These are phyloP conservation scores for Acipenser oxyrinchus DNA, from an alignment of 2,797 vertebrate genomes.

Conservation along the genomic window DNA sequence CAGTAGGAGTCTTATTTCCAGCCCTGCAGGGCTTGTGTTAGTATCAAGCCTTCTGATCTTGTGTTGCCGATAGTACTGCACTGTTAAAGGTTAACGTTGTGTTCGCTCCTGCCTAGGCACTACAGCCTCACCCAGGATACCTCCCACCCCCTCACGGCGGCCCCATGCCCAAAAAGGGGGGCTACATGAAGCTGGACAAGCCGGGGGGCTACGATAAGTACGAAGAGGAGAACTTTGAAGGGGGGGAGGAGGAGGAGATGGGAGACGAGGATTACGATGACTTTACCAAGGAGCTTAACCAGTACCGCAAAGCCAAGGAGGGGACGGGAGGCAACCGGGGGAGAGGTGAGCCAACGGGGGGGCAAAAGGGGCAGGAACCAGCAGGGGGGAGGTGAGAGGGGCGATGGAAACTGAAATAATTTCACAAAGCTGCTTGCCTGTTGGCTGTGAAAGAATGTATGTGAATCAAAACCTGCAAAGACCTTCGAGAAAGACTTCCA, in stretches of 20 bases:
- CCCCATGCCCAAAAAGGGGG: constrained; percentile 59
- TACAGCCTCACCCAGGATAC: constrained; percentile 71
- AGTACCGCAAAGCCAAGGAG: constrained; percentile 85
- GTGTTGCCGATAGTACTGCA: no score
- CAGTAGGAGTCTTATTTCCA: no score
- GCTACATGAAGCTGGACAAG: constrained; percentile 85
- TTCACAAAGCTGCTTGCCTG: no score
- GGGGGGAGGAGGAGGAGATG: constrained; percentile 77
- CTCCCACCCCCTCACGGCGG: constrained; percentile 45
- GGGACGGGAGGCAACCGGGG: constrained; percentile 51
- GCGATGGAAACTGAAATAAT: no score
- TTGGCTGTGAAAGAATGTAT: no score
- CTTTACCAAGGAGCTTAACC: constrained; percentile 87
- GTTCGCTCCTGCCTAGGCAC: not conserved
- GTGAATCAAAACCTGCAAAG: no score
- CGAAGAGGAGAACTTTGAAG: constrained; percentile 78
- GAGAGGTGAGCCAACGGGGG: constrained; percentile 26
- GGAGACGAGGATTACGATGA: constrained; percentile 82
- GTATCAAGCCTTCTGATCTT: not conserved
- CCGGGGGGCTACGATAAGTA: constrained; percentile 77
- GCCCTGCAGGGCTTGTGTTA: not conserved
- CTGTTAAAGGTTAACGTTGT: no score
- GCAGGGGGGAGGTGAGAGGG: no score
- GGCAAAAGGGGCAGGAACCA: no score
- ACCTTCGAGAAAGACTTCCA: no score